Percentiles rank a stretch among this genome's conserved stretches.
Evolutionary conservation across 2,888 invertebrate species (phyloP).

Genomic region (Alviniconcha strummeri): DNA sequence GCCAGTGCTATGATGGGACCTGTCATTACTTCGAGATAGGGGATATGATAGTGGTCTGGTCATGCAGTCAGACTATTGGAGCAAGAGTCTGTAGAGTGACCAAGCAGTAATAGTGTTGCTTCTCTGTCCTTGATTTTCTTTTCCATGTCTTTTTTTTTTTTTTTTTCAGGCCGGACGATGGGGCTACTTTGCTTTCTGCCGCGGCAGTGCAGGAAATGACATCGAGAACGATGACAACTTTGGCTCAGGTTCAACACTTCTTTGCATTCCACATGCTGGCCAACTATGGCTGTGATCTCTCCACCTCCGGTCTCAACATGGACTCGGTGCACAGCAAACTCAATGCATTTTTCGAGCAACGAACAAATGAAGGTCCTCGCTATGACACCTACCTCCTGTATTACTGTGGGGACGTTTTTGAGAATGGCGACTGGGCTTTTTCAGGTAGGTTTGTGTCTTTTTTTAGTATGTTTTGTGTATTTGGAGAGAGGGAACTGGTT

Average conservation of each 20-base stretch:
- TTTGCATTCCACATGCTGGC: constrained; percentile 71
- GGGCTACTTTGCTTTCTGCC: constrained; percentile 60
- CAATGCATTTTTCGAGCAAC: constrained; percentile 67
- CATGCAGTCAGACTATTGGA: no score
- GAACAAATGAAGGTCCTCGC: constrained; percentile 68
- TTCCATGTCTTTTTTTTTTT: neutral
- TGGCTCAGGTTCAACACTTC: constrained; percentile 67
- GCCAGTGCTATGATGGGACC: no score
- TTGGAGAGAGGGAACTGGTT: neutral
- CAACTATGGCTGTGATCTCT: constrained; percentile 71
- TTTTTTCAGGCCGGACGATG: constrained; percentile 49
- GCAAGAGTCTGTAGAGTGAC: no score
- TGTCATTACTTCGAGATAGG: no score
- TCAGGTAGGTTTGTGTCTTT: constrained; percentile 55
- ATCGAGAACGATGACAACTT: constrained; percentile 58
- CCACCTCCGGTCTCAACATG: constrained; percentile 66
- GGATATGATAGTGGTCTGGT: no score
- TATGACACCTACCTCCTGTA: constrained; percentile 73
- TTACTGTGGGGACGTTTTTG: constrained; percentile 71
- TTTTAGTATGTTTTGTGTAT: neutral
- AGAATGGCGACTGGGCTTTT: constrained; percentile 72
- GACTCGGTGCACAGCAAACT: constrained; percentile 64
- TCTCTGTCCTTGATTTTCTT: no score
- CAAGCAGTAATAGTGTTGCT: no score
- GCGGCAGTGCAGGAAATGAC: constrained; percentile 62